phyloP scores from a whole-genome alignment of 1,140 invertebrate genomes.

The Hyphantria cunea region DNA sequence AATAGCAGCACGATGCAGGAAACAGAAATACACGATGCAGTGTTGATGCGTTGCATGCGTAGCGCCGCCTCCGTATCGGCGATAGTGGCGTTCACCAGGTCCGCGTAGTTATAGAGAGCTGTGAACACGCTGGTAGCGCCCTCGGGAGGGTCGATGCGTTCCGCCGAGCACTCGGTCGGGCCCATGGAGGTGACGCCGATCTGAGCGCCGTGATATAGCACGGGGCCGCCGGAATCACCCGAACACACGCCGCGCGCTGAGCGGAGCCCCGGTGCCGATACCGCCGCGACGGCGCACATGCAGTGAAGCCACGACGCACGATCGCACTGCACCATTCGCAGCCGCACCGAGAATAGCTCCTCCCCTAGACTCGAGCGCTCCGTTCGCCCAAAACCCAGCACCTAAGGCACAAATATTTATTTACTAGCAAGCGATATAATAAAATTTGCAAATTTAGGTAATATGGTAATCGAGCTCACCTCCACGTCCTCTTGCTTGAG shows the following conservation, averaged over 20 bases:
- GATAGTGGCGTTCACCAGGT: slow-evolving; percentile 58
- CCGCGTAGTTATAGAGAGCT: slow-evolving; percentile 46
- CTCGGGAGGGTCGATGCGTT: slow-evolving; percentile 11
- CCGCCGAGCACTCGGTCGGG: slow-evolving; percentile 50
- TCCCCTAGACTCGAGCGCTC: slow-evolving; percentile 50
- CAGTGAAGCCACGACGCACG: slow-evolving; percentile 54
- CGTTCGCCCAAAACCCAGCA: slow-evolving; percentile 59
- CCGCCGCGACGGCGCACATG: slow-evolving; percentile 45
- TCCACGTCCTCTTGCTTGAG: slow-evolving; percentile 14
- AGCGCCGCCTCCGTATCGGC: slow-evolving; percentile 41
- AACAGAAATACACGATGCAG: not conserved
- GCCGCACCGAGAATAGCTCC: slow-evolving; percentile 50
- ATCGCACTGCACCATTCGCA: slow-evolving; percentile 47
- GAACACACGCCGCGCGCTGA: slow-evolving; percentile 54
- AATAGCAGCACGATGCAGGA: too few relatives aligned
- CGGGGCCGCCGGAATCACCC: slow-evolving; percentile 64
- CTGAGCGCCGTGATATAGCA: slow-evolving; percentile 50
- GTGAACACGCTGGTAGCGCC: slow-evolving; percentile 65
- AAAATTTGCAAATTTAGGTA: too few relatives aligned
- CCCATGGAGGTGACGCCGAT: slow-evolving; percentile 69
- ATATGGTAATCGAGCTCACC: too few relatives aligned
- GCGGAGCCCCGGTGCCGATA: not conserved
- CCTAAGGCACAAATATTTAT: slow-evolving; percentile 11
- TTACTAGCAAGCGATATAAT: too few relatives aligned
- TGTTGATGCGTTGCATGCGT: slow-evolving; percentile 27